Base-by-base conservation (phyloP, 2,113 vertebrate genomes). In the Trichomycterus rosablanca region DNA sequence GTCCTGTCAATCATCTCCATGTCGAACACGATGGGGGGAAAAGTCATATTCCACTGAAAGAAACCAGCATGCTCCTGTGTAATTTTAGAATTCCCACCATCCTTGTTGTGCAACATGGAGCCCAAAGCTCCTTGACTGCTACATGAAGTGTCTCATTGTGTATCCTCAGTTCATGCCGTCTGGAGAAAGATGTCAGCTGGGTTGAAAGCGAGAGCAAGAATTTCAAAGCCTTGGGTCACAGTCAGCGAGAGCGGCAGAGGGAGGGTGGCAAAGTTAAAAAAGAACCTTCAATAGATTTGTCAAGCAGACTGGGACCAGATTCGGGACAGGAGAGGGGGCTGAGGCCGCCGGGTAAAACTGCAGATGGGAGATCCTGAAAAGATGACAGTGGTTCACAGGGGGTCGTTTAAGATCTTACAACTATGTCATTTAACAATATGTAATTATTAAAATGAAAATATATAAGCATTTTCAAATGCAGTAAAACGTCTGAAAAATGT, bases 91-190 rank as follows among this genome's bases (percentile, higher is more conserved):
- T 85, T 66, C 79, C 82, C 86, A 81, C 84, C 88, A 84, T 82
- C 80, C 87, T 86, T 82, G 84, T 84, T 91, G 86, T 84, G 89
- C 86, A 89, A 85, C 81, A 86, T 83, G 85, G 89, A 89, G 86
- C 85, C 83, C 1, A 89, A 89, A 88, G 88, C 92, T 91, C 88
- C 90, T 92, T 92, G 89, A 94, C 90, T 94, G 89, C 89, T 92
- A 89, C 90, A 93, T 95, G 90, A 95, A 97, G 91, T 94, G 86
- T 93, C 91, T 93, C 89, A 94, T 95, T 97, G 92, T 94, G 88
- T 90, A 90, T 92, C 77, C 81, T 91, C 96, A 93, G 96, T 94
- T 94, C 92, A 95, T 95, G 92, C 91, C 90, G 91, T 93, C 91
- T 94, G 88, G 91, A 95, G 90, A 88, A 94, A 95, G 92, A 96